phyloP scores from a whole-genome alignment of 2,888 invertebrate species.

The Melieria crassipennis region DNA sequence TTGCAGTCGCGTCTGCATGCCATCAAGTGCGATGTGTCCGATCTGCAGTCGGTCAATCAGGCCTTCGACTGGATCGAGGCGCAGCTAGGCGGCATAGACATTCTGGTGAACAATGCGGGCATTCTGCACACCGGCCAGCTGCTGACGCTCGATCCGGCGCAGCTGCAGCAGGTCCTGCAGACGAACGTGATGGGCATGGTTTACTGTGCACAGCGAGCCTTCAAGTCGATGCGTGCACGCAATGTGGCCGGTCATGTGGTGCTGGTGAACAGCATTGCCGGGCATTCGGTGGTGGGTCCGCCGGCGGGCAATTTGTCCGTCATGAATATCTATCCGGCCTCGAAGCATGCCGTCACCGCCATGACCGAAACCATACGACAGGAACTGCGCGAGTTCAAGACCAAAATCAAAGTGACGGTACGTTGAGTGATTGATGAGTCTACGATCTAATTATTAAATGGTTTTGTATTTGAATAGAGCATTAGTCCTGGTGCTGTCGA shows the following conservation, averaged over 20 bases:
- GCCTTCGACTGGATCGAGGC: conserved; percentile 68
- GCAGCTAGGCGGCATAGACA: conserved; percentile 68
- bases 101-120: conserved; percentile 71
- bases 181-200: conserved; percentile 67
- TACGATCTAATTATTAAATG: not conserved
- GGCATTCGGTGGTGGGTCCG: conserved; percentile 46
- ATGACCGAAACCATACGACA: conserved; percentile 60
- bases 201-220: conserved; percentile 66
- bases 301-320: not conserved
- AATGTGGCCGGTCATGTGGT: conserved; percentile 67
- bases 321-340: conserved; percentile 57
- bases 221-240: conserved; percentile 66
- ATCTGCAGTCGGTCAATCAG: conserved; percentile 68
- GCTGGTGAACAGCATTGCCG: conserved; percentile 64
- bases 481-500: conserved; percentile 47
- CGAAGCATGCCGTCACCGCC: conserved; percentile 60
- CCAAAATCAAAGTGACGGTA: conserved; percentile 39
- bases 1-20: conserved; percentile 56
- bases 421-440: conserved; percentile 38
- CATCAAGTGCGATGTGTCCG: conserved; percentile 67
- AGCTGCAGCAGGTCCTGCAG: conserved; percentile 60
- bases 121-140: conserved; percentile 36
- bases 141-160: conserved; percentile 44
- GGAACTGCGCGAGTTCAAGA: conserved; percentile 51
- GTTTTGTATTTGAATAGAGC: conserved; percentile 40